phyloP scores from a whole-genome alignment of 2,797 vertebrate genomes.

The Pseudochaenichthys georgianus region DNA sequence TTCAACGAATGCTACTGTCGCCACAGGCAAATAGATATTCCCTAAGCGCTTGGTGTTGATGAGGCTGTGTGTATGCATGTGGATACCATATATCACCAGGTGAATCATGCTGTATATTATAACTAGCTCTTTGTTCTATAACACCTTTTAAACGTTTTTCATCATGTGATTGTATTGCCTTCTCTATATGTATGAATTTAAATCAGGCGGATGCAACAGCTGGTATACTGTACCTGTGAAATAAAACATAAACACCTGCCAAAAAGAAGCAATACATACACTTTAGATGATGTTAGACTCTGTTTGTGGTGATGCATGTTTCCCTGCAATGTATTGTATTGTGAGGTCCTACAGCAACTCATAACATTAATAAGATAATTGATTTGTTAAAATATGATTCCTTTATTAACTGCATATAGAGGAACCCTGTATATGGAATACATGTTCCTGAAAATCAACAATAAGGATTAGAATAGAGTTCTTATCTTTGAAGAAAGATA shows the following conservation, averaged over 20 bases:
- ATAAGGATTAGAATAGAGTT: too few species aligned
- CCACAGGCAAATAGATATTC: constrained; percentile 12
- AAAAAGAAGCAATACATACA: too few species aligned
- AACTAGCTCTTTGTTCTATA: constrained; percentile 18
- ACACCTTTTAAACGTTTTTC: constrained; percentile 13
- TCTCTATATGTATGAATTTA: not conserved
- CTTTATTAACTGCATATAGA: too few species aligned
- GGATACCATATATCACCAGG: constrained; percentile 6
- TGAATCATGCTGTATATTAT: constrained; percentile 2
- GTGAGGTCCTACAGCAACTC: not conserved
- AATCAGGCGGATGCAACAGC: not conserved
- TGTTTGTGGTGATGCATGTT: too few species aligned
- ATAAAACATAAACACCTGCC: not conserved
- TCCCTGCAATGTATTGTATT: too few species aligned
- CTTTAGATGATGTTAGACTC: too few species aligned
- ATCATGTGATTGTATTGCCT: not conserved
- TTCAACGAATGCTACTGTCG: constrained; percentile 19
- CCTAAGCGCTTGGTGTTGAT: constrained; percentile 11
- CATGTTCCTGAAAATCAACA: too few species aligned
- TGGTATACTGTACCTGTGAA: not conserved
- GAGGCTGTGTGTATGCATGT: not conserved
- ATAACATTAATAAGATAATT: not conserved
- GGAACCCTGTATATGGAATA: too few species aligned
- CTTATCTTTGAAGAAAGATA: too few species aligned
- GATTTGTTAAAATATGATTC: too few species aligned